Conservation (phyloP, 2,797 vertebrate genomes). For the Cossypha polioptera region DNA sequence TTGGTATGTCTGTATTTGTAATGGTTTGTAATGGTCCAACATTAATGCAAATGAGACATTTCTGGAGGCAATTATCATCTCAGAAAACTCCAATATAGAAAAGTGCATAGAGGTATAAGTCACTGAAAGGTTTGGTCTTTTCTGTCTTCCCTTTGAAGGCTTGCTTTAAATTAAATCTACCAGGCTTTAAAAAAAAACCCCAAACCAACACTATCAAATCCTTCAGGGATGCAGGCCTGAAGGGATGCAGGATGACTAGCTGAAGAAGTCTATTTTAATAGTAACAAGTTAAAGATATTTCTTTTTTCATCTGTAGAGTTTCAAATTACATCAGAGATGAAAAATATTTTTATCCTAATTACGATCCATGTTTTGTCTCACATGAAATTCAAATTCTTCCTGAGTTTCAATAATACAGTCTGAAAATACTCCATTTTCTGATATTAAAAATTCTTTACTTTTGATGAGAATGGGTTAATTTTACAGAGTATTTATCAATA, state of each 20-base stretch:
- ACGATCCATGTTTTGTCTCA: background rate
- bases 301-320: background rate
- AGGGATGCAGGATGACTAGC: background rate
- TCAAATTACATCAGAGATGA: background rate
- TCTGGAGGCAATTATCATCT: background rate
- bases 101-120: background rate
- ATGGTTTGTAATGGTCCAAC: background rate
- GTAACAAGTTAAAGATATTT: background rate
- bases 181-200: background rate
- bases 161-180: background rate
- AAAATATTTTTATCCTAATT: background rate
- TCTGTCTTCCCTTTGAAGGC: background rate
- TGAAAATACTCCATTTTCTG: background rate
- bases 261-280: background rate
- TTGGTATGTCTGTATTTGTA: background rate
- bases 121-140: background rate
- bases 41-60: background rate
- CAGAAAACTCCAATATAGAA: background rate
- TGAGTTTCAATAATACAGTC: background rate
- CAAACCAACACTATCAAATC: background rate
- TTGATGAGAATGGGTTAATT: background rate
- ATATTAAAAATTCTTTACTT: background rate
- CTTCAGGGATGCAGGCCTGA: background rate
- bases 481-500: background rate
- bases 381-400: background rate